phyloP scores from a whole-genome alignment of 2,113 vertebrate genomes.

The Apodemus sylvaticus region DNA sequence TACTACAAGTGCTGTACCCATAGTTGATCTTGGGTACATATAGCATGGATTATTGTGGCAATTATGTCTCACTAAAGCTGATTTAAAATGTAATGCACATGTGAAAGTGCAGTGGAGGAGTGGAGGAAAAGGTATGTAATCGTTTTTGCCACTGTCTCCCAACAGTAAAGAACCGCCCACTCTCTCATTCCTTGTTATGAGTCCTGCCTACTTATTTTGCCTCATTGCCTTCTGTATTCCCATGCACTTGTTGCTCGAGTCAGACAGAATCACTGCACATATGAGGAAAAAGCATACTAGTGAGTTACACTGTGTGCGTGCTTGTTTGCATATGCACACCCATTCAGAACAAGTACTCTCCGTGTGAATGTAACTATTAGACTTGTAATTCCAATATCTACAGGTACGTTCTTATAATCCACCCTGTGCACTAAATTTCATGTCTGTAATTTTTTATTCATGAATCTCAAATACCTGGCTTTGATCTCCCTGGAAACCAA shows the following conservation, averaged over 20 bases:
- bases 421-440: neutral
- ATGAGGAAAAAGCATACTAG: neutral
- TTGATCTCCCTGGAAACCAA: conserved; percentile 10
- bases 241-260: neutral
- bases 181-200: neutral
- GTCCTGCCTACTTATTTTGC: neutral
- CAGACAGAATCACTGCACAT: neutral
- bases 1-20: neutral
- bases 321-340: neutral
- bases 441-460: neutral
- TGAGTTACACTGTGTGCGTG: neutral
- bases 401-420: neutral
- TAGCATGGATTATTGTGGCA: neutral
- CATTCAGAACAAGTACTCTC: neutral
- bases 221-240: neutral
- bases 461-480: neutral
- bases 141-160: no score
- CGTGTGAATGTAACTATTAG: neutral
- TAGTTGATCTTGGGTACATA: no score
- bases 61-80: neutral
- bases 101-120: neutral
- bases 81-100: neutral
- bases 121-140: neutral
- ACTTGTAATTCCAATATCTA: neutral
- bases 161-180: neutral